phyloP scores from a whole-genome alignment of 2,797 vertebrate species.

The Chelonia mydas region DNA sequence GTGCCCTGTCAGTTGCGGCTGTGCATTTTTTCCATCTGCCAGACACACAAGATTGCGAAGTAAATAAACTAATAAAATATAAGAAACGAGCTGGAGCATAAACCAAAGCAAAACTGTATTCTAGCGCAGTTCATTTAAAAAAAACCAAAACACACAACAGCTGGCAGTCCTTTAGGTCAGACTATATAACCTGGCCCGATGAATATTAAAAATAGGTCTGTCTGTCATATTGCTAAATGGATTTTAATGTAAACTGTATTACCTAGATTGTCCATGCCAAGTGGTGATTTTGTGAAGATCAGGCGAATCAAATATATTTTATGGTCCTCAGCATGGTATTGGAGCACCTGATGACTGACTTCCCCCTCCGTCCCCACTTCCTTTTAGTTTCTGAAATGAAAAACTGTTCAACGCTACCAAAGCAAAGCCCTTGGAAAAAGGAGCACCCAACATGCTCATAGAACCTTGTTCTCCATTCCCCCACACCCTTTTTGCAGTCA shows the following conservation, averaged over 20 bases:
- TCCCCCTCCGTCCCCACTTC: not conserved
- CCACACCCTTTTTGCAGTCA: not conserved
- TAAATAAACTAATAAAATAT: slow-evolving; percentile 39
- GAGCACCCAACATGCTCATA: not conserved
- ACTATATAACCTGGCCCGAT: not conserved
- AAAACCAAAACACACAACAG: not conserved
- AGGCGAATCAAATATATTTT: not conserved
- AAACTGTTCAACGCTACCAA: not conserved
- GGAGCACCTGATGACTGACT: not conserved
- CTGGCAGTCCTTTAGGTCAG: not conserved
- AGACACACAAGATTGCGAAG: not conserved
- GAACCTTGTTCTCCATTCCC: not conserved
- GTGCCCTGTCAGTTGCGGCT: not conserved
- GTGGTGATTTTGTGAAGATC: slow-evolving; percentile 3
- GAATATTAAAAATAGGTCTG: not conserved
- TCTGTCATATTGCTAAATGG: not conserved
- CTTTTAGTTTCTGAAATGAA: not conserved
- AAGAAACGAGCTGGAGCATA: not conserved
- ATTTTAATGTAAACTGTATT: not conserved
- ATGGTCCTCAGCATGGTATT: not conserved
- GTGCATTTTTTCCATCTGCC: slow-evolving; percentile 19
- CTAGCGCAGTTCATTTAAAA: slow-evolving; percentile 13
- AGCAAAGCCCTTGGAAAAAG: not conserved
- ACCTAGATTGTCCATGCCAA: slow-evolving; percentile 3
- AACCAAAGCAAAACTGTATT: slow-evolving; percentile 31